Percentiles rank a stretch among this genome's conserved stretches.
phyloP scores from a whole-genome alignment of 1,140 invertebrate species.

The Aphelinus atriplicis region DNA sequence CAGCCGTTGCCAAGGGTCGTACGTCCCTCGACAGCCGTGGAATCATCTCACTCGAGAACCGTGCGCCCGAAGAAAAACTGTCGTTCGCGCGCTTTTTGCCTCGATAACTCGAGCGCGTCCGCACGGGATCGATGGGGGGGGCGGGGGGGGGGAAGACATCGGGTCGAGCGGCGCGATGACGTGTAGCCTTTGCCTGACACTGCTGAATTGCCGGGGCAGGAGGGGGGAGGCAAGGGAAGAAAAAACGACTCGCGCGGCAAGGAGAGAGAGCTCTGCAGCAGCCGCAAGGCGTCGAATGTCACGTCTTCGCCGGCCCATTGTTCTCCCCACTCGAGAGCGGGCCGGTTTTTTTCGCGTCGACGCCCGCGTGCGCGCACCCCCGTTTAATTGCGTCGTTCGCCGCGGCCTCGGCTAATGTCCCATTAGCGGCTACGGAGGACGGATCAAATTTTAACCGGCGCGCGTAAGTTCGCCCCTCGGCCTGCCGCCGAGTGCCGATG shows the following conservation, averaged over 20 bases:
- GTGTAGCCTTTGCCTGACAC: slow-evolving; percentile 1
- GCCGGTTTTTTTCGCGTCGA: too few species aligned
- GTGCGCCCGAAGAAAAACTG: too few species aligned
- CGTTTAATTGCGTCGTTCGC: slow-evolving; percentile 36
- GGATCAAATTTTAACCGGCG: slow-evolving; percentile 58
- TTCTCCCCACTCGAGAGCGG: not conserved
- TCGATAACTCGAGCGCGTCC: too few species aligned
- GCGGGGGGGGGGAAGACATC: not conserved
- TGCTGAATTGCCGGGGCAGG: slow-evolving; percentile 9
- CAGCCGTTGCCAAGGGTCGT: too few species aligned
- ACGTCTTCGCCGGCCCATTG: not conserved
- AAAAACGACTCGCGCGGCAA: too few species aligned
- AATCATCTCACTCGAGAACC: too few species aligned
- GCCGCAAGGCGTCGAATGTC: too few species aligned
- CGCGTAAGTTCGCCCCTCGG: slow-evolving; percentile 41
- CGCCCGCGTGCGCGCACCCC: not conserved
- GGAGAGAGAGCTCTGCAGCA: too few species aligned
- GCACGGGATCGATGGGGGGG: too few species aligned
- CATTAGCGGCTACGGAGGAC: slow-evolving; percentile 58
- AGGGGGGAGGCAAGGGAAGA: not conserved
- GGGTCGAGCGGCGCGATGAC: not conserved
- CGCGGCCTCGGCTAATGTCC: slow-evolving; percentile 52
- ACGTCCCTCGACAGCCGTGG: too few species aligned
- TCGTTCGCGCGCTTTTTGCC: too few species aligned
- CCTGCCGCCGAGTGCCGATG: slow-evolving; percentile 20